Evolutionary conservation across 2,113 vertebrate genomes (phyloP).

Genomic region (Lophotis ruficrista): DNA sequence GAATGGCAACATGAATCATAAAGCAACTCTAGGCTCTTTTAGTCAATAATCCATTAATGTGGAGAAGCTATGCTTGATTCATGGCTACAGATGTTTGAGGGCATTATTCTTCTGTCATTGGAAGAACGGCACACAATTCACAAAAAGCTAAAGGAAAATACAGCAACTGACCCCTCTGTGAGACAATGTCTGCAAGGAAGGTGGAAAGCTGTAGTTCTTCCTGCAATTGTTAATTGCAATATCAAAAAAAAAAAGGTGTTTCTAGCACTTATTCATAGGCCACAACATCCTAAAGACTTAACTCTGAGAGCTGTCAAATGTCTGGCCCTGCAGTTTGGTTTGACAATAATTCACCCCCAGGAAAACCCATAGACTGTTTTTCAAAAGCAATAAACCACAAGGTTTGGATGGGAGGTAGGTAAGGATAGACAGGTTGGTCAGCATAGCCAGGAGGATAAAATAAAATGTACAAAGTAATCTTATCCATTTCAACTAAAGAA

Average conservation of each 20-base stretch:
- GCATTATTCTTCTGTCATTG: background rate
- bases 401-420: background rate
- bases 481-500: background rate
- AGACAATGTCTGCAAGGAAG: background rate
- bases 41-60: constrained; percentile 49
- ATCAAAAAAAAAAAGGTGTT: background rate
- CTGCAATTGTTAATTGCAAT: background rate
- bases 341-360: background rate
- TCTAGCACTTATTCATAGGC: background rate
- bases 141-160: background rate
- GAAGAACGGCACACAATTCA: background rate
- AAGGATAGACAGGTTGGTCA: background rate
- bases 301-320: background rate
- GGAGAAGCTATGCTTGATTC: background rate
- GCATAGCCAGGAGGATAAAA: background rate
- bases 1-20: constrained; percentile 44
- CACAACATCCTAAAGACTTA: background rate
- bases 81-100: background rate
- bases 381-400: background rate
- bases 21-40: background rate
- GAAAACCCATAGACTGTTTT: background rate
- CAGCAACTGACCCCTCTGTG: background rate
- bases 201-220: background rate
- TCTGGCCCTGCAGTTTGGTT: background rate
- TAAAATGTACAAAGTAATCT: background rate